Conservation (phyloP, 2,888 invertebrate species). For the Microplitis deprimator region DNA sequence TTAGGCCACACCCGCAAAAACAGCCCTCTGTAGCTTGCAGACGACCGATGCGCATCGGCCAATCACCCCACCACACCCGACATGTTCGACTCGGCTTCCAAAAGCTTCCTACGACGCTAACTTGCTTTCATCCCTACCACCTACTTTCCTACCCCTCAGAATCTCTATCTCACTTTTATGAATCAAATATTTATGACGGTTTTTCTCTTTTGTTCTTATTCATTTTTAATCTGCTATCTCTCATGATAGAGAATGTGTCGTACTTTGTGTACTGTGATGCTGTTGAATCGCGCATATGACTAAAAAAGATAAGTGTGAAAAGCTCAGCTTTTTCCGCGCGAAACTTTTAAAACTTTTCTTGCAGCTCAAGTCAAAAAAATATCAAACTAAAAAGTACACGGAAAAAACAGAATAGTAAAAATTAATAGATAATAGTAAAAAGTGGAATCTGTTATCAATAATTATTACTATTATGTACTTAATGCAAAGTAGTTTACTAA, state of each 20-base stretch:
- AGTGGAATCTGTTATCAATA: no score
- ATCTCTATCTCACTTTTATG: slow-evolving; percentile 50
- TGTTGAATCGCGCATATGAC: slow-evolving; percentile 26
- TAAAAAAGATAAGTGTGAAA: slow-evolving; percentile 58
- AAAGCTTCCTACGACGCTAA: slow-evolving; percentile 59
- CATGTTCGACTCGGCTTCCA: slow-evolving; percentile 66
- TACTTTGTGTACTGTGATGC: slow-evolving; percentile 5
- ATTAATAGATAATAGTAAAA: no score
- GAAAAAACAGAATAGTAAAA: no score
- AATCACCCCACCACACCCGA: slow-evolving; percentile 60
- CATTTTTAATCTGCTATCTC: slow-evolving; percentile 6
- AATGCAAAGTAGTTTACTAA: no score
- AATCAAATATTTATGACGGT: slow-evolving; percentile 50
- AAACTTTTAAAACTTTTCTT: slow-evolving; percentile 59
- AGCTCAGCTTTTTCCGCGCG: slow-evolving; percentile 62
- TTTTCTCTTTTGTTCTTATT: slow-evolving; percentile 38
- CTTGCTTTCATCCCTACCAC: slow-evolving; percentile 34
- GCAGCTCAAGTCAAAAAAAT: not conserved
- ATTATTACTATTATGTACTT: no score
- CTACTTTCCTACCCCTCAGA: slow-evolving; percentile 25
- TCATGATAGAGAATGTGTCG: not conserved
- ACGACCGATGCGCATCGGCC: slow-evolving; percentile 66
- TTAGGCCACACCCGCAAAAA: slow-evolving; percentile 70
- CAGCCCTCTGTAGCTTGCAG: slow-evolving; percentile 64
- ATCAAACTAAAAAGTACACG: not conserved